Evolutionary conservation across 2,888 invertebrate species (phyloP).

Genomic region (Luffia ferchaultella): DNA sequence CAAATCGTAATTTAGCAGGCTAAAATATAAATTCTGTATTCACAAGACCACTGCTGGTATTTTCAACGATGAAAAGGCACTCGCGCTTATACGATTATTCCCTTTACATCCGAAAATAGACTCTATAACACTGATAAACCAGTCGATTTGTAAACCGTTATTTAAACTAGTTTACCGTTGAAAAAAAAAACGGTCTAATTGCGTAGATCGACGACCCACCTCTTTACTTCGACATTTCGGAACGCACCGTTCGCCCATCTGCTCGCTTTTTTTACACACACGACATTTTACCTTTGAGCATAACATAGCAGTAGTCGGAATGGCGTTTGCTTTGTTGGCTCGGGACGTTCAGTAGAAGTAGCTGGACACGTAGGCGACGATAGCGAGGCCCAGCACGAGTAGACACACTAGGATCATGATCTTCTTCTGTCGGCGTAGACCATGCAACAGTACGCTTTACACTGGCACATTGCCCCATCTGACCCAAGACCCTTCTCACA

Average conservation of each 20-base stretch:
- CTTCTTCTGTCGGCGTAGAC: conserved; percentile 78
- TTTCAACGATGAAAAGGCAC: too few relatives aligned
- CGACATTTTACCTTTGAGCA: conserved; percentile 51
- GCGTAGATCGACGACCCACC: too few relatives aligned
- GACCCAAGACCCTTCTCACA: background rate
- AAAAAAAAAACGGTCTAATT: too few relatives aligned
- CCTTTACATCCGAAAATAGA: too few relatives aligned
- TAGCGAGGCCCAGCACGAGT: conserved; percentile 82
- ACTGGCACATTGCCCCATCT: conserved; percentile 22
- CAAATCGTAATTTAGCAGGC: too few relatives aligned
- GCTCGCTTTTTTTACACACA: conserved; percentile 23
- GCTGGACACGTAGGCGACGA: conserved; percentile 75
- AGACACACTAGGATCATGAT: conserved; percentile 92
- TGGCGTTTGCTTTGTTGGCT: conserved; percentile 12
- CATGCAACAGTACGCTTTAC: conserved; percentile 60
- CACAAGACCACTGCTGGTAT: too few relatives aligned
- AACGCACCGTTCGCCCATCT: conserved; percentile 14
- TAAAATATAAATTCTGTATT: too few relatives aligned
- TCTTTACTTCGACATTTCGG: too few relatives aligned
- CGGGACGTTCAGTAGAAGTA: conserved; percentile 61
- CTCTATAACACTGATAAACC: too few relatives aligned
- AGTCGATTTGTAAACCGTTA: too few relatives aligned
- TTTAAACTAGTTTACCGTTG: too few relatives aligned
- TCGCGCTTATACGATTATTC: too few relatives aligned
- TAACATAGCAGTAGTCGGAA: conserved; percentile 26